Conservation (phyloP, 2,113 vertebrate species). For the Hemibagrus wyckioides region DNA sequence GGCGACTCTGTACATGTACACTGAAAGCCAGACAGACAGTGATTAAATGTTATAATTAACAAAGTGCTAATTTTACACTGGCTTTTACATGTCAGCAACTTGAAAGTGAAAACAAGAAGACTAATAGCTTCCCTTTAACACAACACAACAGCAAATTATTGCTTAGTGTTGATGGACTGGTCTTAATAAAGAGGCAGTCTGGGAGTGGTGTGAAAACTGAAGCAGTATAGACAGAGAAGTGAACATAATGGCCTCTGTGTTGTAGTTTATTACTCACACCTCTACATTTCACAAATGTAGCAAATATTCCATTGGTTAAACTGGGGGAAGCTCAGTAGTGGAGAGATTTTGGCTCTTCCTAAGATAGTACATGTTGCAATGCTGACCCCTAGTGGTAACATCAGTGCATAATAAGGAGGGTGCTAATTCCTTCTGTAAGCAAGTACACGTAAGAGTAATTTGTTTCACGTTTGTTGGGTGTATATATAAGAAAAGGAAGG, state of each 20-base stretch:
- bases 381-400: conserved; percentile 67
- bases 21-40: conserved; percentile 37
- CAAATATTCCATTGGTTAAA: conserved; percentile 6
- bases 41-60: conserved; percentile 26
- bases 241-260: background rate
- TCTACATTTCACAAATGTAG: background rate
- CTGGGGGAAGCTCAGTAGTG: background rate
- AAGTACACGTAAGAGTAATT: background rate
- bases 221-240: background rate
- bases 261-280: conserved; percentile 4
- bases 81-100: conserved; percentile 50
- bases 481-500: background rate
- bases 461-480: background rate
- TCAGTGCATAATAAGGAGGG: background rate
- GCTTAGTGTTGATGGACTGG: conserved; percentile 50
- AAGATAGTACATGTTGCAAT: conserved; percentile 40
- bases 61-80: conserved; percentile 48
- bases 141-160: conserved; percentile 43
- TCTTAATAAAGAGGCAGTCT: background rate
- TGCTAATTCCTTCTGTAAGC: background rate
- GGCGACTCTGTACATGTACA: background rate
- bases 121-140: conserved; percentile 7
- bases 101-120: conserved; percentile 10
- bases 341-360: background rate
- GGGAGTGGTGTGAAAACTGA: background rate